Conservation (phyloP, 2,797 vertebrate species). For the Hippoglossus hippoglossus region DNA sequence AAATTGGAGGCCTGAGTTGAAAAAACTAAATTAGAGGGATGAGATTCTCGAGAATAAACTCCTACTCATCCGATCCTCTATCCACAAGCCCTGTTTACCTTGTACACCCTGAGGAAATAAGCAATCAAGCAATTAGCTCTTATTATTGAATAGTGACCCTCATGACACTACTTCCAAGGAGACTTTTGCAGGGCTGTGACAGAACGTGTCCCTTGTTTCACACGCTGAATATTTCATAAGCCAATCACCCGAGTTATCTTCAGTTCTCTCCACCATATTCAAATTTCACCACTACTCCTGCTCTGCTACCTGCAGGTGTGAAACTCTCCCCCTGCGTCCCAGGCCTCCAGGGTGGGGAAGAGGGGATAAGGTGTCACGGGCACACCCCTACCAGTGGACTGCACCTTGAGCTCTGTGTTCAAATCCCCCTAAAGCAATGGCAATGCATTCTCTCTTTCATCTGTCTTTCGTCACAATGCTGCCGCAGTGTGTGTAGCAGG, state of each 20-base stretch:
- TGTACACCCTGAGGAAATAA: slow-evolving; percentile 1
- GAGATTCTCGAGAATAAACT: slow-evolving; percentile 7
- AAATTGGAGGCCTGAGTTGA: slow-evolving; percentile 25
- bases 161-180: not conserved
- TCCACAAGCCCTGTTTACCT: slow-evolving; percentile 18
- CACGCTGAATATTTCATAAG: slow-evolving; percentile 76
- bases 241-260: slow-evolving; percentile 55
- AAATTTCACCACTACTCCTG: slow-evolving; percentile 77
- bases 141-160: not conserved
- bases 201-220: slow-evolving; percentile 22
- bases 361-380: slow-evolving; percentile 73
- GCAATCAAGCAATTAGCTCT: not conserved
- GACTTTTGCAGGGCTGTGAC: slow-evolving; percentile 27
- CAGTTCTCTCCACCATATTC: slow-evolving; percentile 67
- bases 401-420: slow-evolving; percentile 50
- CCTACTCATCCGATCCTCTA: slow-evolving; percentile 15
- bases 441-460: slow-evolving; percentile 63
- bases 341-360: slow-evolving; percentile 56
- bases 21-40: slow-evolving; percentile 49
- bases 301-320: slow-evolving; percentile 77
- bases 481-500: slow-evolving; percentile 9
- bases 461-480: slow-evolving; percentile 14
- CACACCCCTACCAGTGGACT: slow-evolving; percentile 66
- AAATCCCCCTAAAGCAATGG: slow-evolving; percentile 59
- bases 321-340: slow-evolving; percentile 66